A percentile compares a stretch with the other conserved stretches of the same genome.
phyloP scores from a whole-genome alignment of 2,113 vertebrate genomes.

The Strigops habroptila region DNA sequence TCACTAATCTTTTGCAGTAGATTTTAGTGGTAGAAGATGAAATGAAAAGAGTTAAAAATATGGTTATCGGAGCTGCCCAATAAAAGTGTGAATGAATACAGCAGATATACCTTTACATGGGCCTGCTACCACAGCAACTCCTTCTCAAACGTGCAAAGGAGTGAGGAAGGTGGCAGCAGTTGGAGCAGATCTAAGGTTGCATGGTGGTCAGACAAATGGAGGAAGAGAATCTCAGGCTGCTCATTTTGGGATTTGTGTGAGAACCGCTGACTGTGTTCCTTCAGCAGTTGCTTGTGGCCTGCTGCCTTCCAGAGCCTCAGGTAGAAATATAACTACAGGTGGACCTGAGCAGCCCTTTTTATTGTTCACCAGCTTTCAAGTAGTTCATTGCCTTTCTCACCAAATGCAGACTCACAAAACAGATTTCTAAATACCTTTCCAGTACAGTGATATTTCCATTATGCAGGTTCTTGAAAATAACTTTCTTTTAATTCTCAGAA shows the following conservation, averaged over 20 bases:
- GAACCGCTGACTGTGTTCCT: not conserved
- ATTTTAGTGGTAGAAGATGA: not conserved
- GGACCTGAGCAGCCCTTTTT: not conserved
- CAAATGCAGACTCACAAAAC: not conserved
- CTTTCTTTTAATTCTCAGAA: conserved; percentile 18
- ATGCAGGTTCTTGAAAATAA: conserved; percentile 34
- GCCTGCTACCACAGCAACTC: not conserved
- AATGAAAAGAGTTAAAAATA: not conserved
- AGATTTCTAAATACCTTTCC: conserved; percentile 1
- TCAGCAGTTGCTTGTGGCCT: not conserved
- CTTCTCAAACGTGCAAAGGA: rapidly evolving
- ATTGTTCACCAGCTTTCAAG: not conserved
- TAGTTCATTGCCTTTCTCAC: not conserved
- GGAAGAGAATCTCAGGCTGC: not conserved
- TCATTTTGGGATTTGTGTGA: not conserved
- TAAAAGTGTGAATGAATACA: rapidly evolving
- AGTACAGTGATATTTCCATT: conserved; percentile 24
- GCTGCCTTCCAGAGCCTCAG: not conserved
- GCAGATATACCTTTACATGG: not conserved
- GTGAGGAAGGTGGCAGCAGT: rapidly evolving
- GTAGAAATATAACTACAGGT: not conserved
- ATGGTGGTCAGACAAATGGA: not conserved
- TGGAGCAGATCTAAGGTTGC: not conserved
- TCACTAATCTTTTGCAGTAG: not conserved
- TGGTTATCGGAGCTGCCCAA: not conserved